Base-by-base conservation (phyloP, 2,888 invertebrate species). In the Lagria hirta region DNA sequence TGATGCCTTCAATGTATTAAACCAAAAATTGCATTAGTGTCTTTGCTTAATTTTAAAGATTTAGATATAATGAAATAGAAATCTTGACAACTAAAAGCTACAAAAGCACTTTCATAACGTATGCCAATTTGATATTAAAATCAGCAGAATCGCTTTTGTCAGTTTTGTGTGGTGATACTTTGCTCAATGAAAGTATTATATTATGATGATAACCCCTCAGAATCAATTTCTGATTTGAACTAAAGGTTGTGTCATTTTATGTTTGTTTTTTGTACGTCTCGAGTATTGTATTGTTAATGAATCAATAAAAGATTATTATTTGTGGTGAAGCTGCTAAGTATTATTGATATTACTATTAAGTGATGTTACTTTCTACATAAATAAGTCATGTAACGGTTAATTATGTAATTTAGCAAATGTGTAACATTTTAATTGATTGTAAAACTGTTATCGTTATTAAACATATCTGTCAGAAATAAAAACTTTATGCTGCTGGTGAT, bases 381-480 rank as follows among this genome's bases (percentile, higher is more conserved):
- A 5, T 44, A 33, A 37, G 22, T 23, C 13, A 21, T 38, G 18
- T 24, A 23, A 44, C 32, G 38, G 22, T 38, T 44, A 26, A 38
- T 44, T 38, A 44, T 33, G 28, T 44, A 44, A 44, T 44, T 38
- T 44, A 33, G 33, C 37, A 21, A 27, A 27, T 33, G 38, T 38
- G 38, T 35, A 40, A 45, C 45, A 17, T 41, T 41, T 41, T 45
- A 40, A 45, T 40, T 45, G 36, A 48, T 30, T 43, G 49, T 50
- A 46, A 51, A 30, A 47, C 46, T 53, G 52, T 53, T 51, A 52
- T 52, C 48, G 52, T 52, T 52, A 53, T 49, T 41, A 32, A 49
- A 49, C 53, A 53, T 53, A 53, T 53, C 53, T 53, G 53, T 51
- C 51, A 43, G 36, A 42, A 48, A 53, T 53, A 47, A 53, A 53